phyloP scores from a whole-genome alignment of 2,113 vertebrate species.

The Acinonyx jubatus region DNA sequence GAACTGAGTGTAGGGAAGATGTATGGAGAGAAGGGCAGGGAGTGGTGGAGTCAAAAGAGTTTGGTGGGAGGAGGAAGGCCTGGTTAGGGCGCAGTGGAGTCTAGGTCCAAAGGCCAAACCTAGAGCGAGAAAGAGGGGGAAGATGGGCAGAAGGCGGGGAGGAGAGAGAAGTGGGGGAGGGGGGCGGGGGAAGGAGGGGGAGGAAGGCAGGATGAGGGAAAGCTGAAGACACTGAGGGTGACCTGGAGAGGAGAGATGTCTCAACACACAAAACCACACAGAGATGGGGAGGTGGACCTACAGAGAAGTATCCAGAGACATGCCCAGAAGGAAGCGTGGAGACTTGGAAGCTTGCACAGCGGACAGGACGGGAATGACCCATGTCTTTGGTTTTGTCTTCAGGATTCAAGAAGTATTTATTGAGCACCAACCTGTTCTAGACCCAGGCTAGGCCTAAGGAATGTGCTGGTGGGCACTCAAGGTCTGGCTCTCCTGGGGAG shows the following conservation, averaged over 20 bases:
- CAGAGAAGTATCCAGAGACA: background rate
- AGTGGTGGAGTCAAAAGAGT: background rate
- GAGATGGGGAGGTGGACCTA: background rate
- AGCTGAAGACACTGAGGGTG: background rate
- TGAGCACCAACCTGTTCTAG: background rate
- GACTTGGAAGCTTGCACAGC: background rate
- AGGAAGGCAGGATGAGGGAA: background rate
- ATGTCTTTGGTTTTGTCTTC: background rate
- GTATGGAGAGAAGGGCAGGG: rapidly evolving
- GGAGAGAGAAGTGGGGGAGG: too few species aligned
- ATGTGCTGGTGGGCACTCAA: too few species aligned
- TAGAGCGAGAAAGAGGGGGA: background rate
- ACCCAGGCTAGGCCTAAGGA: background rate
- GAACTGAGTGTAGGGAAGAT: too few species aligned
- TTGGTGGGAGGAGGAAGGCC: background rate
- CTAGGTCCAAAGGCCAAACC: background rate
- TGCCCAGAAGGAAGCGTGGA: background rate
- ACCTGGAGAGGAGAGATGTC: background rate
- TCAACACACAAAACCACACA: background rate
- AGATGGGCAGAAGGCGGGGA: background rate
- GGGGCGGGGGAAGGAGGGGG: too few species aligned
- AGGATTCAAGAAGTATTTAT: background rate
- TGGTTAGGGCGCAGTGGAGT: background rate
- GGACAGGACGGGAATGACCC: rapidly evolving
- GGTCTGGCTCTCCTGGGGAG: background rate